Evolutionary conservation across 2,888 invertebrate genomes (phyloP).

Genomic region (Eretmocerus hayati): DNA sequence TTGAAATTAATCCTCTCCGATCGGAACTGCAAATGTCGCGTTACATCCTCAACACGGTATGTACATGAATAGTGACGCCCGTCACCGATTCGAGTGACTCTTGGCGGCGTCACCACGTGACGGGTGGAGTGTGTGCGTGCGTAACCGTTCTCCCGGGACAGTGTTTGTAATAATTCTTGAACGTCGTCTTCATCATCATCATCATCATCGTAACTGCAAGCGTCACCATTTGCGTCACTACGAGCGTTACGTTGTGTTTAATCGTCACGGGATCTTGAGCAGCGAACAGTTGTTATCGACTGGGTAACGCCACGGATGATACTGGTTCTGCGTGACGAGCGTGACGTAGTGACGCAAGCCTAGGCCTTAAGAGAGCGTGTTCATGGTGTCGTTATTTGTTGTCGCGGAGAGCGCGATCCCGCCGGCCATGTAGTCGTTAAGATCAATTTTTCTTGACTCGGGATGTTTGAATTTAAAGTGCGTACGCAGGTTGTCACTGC

Average conservation of each 20-base stretch:
- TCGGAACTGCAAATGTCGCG: constrained; percentile 3
- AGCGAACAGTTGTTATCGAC: background rate
- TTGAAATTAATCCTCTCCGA: too few relatives aligned
- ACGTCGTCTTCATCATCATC: constrained; percentile 3
- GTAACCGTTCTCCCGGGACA: too few relatives aligned
- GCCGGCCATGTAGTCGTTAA: constrained; percentile 56
- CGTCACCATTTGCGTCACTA: background rate
- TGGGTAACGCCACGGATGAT: background rate
- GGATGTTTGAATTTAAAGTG: constrained; percentile 92
- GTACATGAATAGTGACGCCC: too few relatives aligned
- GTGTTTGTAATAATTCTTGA: too few relatives aligned
- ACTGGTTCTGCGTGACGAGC: constrained; percentile 6
- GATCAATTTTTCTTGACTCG: constrained; percentile 79
- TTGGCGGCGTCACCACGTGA: too few relatives aligned
- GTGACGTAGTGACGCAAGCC: constrained; percentile 25
- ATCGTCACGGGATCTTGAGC: too few relatives aligned
- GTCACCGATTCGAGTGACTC: too few relatives aligned
- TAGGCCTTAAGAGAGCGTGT: constrained; percentile 53
- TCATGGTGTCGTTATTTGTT: constrained; percentile 46
- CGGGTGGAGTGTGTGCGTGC: too few relatives aligned
- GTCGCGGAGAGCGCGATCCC: constrained; percentile 52
- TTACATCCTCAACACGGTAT: constrained; percentile 13
- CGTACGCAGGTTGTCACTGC: constrained; percentile 87
- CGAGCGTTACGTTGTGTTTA: background rate
- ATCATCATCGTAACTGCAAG: constrained; percentile 3